A percentile compares a stretch with the other conserved stretches of the same genome.
These are phyloP conservation scores for Hermodice carunculata DNA, from an alignment of 2,888 invertebrate species.

Conservation along the genomic window DNA sequence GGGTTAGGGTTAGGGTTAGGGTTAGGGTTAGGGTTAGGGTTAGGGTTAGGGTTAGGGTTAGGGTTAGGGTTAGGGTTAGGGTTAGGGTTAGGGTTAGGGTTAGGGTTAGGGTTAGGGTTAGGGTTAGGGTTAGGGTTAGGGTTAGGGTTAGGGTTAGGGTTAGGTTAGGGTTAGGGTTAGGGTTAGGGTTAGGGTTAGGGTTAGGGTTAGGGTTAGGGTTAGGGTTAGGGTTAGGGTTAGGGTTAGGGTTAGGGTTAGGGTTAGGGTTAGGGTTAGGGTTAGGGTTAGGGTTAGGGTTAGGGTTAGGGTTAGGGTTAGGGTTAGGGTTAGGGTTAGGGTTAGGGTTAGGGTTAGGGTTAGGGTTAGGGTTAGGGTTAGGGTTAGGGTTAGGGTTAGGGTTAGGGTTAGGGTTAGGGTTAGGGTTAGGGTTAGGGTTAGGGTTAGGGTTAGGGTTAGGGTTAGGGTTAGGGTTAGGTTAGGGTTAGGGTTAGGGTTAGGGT, in stretches of 20 bases:
- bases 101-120: too few species aligned
- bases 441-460: conserved; percentile 5
- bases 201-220: too few species aligned
- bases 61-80: too few species aligned
- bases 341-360: conserved; percentile 22
- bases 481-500: conserved; percentile 26
- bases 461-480: conserved; percentile 29
- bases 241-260: conserved; percentile 10
- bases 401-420: conserved; percentile 20
- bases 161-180: too few species aligned
- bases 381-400: conserved; percentile 14
- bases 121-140: too few species aligned
- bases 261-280: conserved; percentile 15
- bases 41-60: too few species aligned
- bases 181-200: too few species aligned
- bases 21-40: too few species aligned
- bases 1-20: too few species aligned
- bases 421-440: conserved; percentile 29
- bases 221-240: too few species aligned
- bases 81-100: too few species aligned
- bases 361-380: neutral
- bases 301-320: conserved; percentile 22
- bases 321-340: conserved; percentile 22
- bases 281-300: conserved; percentile 26
- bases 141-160: too few species aligned